phyloP scores from a whole-genome alignment of 1,140 invertebrate species.

The Chelonus insularis region DNA sequence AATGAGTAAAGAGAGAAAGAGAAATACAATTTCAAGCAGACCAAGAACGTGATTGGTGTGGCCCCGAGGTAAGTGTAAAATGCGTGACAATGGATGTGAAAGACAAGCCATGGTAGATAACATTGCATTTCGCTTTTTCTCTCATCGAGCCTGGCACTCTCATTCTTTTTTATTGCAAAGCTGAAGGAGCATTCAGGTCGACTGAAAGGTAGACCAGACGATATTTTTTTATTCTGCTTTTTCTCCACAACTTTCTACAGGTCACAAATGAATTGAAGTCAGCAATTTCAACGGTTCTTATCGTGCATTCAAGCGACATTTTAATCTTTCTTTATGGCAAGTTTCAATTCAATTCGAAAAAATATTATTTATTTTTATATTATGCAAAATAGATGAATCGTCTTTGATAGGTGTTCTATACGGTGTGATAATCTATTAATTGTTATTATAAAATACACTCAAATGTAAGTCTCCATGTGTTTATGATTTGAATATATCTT shows the following conservation, averaged over 20 bases:
- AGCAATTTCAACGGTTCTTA: slow-evolving; percentile 5
- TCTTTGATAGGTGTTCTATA: background rate
- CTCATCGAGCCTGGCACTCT: slow-evolving; percentile 3
- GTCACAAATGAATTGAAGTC: slow-evolving; percentile 15
- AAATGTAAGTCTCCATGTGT: too few species aligned
- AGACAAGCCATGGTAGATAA: slow-evolving; percentile 8
- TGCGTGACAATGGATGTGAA: slow-evolving; percentile 23
- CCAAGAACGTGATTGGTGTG: slow-evolving; percentile 4
- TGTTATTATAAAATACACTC: too few species aligned
- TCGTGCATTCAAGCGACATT: slow-evolving; percentile 1
- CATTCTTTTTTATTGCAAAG: slow-evolving; percentile 25
- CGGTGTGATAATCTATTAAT: too few species aligned
- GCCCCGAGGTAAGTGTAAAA: slow-evolving; percentile 14
- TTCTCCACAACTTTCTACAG: background rate
- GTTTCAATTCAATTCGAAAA: background rate
- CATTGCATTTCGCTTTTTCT: slow-evolving; percentile 14
- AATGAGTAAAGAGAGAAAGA: background rate
- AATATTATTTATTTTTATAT: background rate
- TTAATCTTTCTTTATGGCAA: slow-evolving; percentile 7
- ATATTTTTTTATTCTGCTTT: slow-evolving; percentile 2
- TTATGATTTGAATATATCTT: too few species aligned
- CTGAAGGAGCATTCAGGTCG: slow-evolving; percentile 21
- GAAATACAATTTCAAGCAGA: background rate
- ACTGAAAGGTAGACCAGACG: slow-evolving; percentile 7
- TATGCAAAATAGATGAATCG: background rate